phyloP scores from a whole-genome alignment of 2,797 vertebrate genomes.

The Lithobates pipiens region DNA sequence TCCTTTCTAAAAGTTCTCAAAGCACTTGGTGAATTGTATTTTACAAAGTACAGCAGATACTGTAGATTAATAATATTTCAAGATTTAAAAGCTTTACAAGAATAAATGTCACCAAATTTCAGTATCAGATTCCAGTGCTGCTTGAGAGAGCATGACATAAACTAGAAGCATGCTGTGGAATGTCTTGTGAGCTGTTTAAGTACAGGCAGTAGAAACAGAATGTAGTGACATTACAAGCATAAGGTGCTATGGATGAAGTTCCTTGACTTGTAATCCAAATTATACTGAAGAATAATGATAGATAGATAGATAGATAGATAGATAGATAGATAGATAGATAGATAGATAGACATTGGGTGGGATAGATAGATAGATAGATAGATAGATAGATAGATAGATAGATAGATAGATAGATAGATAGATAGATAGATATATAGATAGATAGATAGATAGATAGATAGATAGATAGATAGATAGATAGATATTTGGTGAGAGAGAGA shows the following conservation, averaged over 20 bases:
- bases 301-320: neutral
- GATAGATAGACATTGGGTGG: too few relatives aligned
- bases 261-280: neutral
- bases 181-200: neutral
- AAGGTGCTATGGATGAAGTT: neutral
- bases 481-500: too few relatives aligned
- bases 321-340: neutral
- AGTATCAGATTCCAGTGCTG: neutral
- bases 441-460: too few relatives aligned
- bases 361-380: too few relatives aligned
- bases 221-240: neutral
- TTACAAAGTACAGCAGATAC: slow-evolving; percentile 50
- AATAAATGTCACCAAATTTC: slow-evolving; percentile 8
- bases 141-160: neutral
- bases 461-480: too few relatives aligned
- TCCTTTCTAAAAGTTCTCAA: slow-evolving; percentile 72
- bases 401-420: too few relatives aligned
- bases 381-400: too few relatives aligned
- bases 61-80: slow-evolving; percentile 35
- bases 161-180: neutral
- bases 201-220: neutral
- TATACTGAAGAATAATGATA: neutral
- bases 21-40: slow-evolving; percentile 71
- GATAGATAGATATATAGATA: too few relatives aligned
- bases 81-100: slow-evolving; percentile 23